Evolutionary conservation across 1,140 invertebrate genomes (phyloP), one percentile per base, ranked within the genome.

Genomic region (Dreissena polymorpha): DNA sequence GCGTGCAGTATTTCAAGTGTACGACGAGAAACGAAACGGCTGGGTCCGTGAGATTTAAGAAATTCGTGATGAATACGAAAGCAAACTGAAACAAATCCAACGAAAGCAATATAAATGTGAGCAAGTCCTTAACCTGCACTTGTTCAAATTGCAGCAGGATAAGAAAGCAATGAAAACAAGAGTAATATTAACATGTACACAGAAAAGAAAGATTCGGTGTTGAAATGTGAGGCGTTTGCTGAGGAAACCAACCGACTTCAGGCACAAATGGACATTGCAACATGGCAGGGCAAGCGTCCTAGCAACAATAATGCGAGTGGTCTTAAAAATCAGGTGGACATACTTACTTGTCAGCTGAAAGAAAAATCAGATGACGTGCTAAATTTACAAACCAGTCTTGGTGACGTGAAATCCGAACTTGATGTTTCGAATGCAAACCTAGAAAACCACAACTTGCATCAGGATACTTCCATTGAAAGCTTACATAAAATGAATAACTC

Each of bases 251-350:
- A 94, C 0, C 88, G 94, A 18, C 91, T 96, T 18, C 91, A 94
- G 50, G 92, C 94, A 29, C 91, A 96, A 69, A 92, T 96, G 18
- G 96, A 96, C 89, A 95, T 96, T 88, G 96, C 95, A 0, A 96
- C 96, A 91, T 96, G 96, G 96, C 95, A 94, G 53, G 80, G 80
- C 27, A 60, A 60, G 67, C 60, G 80, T 49, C 71, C 27, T 27
- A 83, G 71, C 13, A 25, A 29, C 72, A 80, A 81, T 18, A 85
- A 85, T 51, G 95, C 96, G 25, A 94, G 95, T 50, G 93, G 96
- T 86, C 92, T 96, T n/a, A 95, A 96, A 91, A 95, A 95, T 6
- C 95, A 96, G 91, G 93, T 96, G 16, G 96, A 96, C 89, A 95
- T 96, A 87, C 95, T 95, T 60, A 95, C 96, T 94, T 94, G 94